Base-by-base conservation (phyloP, 2,797 vertebrate genomes). In the Hemibagrus guttatus region DNA sequence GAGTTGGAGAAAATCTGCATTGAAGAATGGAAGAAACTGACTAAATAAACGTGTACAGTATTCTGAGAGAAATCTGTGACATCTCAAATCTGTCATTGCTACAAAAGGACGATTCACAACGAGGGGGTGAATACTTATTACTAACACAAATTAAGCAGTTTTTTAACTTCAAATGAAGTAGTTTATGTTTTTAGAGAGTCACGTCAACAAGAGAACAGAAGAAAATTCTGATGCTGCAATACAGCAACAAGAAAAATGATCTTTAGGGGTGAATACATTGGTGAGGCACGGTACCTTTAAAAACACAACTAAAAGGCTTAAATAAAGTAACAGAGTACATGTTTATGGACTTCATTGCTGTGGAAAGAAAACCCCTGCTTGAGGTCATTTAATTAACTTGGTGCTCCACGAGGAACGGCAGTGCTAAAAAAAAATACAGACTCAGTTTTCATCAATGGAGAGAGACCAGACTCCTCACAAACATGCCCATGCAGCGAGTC, bases 281-380 rank as follows among this genome's bases (percentile, higher is more conserved):
- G n/a, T 12, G 0, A 46, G 35, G 16, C 35, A 46, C 21, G 8
- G 82, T 66, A 85, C 83, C 68, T 68, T 82, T 11, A 49, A 49
- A 49, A 35, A 85, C 56, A 58, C 42, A 46, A 79, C 16, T 35
- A 46, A 84, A 79, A 58, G 6, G 7, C 35, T 87, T 84, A 80
- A 79, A 68, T 59, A 71, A 75, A 17, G 42, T 52, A 56, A 63
- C 42, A 26, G 26, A 68, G 31, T 39, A 7, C 54, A 52, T n/a
- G 35, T 61, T 64, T 81, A 26, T 12, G 14, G 16, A 31, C 52
- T 71, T 82, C 84, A 68, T 0, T n/a, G 63, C 5, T 66, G 17
- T 58, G 31, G 16, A 54, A 39, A 59, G 35, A 21, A 58, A 35
- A 12, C 31, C 13, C 35, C 52, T 31, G 11, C n/a, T 59, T 17